phyloP scores from a whole-genome alignment of 1,140 invertebrate genomes.

The Cardiocondyla obscurior region DNA sequence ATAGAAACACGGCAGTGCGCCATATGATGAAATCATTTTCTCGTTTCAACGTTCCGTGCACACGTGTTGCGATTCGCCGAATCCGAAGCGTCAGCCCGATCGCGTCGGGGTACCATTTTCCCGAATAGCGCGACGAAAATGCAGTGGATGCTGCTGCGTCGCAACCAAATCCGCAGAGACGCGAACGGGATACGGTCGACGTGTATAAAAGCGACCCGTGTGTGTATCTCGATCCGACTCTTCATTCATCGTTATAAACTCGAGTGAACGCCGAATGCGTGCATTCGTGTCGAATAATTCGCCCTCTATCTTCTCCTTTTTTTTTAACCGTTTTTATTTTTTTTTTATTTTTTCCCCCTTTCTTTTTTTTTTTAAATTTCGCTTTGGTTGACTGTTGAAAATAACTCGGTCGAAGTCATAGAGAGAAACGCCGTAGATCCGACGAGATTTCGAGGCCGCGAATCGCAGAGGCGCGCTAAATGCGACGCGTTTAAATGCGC shows the following conservation, averaged over 20 bases:
- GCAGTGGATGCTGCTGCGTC: background rate
- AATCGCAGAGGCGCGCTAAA: background rate
- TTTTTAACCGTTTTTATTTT: no score
- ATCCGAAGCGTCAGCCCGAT: conserved; percentile 32
- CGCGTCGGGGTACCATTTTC: background rate
- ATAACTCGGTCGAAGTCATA: no score
- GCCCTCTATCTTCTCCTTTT: conserved; percentile 27
- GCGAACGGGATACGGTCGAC: conserved; percentile 1
- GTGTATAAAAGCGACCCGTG: conserved; percentile 6
- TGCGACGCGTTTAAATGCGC: background rate
- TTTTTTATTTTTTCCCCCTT: background rate
- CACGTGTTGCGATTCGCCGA: conserved; percentile 28
- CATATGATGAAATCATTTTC: conserved; percentile 57
- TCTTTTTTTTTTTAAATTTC: background rate
- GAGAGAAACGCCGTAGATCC: no score
- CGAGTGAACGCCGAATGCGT: conserved; percentile 59
- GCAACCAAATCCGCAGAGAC: background rate
- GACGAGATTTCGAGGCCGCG: background rate
- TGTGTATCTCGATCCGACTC: conserved; percentile 32
- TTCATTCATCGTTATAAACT: conserved; percentile 70
- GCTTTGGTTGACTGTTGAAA: background rate
- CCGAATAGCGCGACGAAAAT: conserved; percentile 15
- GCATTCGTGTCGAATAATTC: conserved; percentile 44
- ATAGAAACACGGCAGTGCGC: conserved; percentile 43
- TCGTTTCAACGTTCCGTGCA: conserved; percentile 44